A percentile compares a stretch with the other conserved stretches of the same genome.
These are phyloP conservation scores for Caenorhabditis japonica DNA, from an alignment of 2,888 invertebrate genomes.

Conservation along the genomic window DNA sequence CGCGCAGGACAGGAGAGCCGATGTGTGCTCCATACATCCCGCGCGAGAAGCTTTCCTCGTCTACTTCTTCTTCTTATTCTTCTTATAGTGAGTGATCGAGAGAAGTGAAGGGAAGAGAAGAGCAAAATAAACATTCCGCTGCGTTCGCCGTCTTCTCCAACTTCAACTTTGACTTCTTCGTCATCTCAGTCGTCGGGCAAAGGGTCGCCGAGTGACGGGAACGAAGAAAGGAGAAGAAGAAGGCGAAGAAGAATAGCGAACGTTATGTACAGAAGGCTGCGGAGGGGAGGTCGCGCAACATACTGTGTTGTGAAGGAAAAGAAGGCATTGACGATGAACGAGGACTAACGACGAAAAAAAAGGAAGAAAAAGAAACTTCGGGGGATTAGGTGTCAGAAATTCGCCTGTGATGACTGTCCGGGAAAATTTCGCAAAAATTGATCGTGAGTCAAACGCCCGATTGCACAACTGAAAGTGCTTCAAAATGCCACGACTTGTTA, in stretches of 20 bases:
- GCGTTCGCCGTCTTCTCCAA: neutral
- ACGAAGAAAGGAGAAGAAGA: conserved; percentile 17
- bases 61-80: conserved; percentile 21
- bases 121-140: conserved; percentile 48
- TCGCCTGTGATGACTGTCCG: neutral
- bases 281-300: conserved; percentile 9
- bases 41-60: conserved; percentile 7
- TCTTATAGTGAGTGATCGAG: conserved; percentile 23
- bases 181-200: conserved; percentile 9
- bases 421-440: neutral
- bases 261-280: neutral
- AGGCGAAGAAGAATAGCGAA: neutral
- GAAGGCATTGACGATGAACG: conserved; percentile 9
- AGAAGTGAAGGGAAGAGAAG: too few species aligned
- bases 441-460: conserved; percentile 2
- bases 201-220: neutral
- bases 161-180: conserved; percentile 10
- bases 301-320: neutral
- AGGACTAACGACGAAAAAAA: neutral
- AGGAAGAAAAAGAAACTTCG: neutral
- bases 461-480: too few species aligned
- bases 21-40: conserved; percentile 32
- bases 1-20: conserved; percentile 38
- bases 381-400: too few species aligned
- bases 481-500: too few species aligned